phyloP scores from a whole-genome alignment of 1,140 invertebrate species.

The Halesus radiatus region DNA sequence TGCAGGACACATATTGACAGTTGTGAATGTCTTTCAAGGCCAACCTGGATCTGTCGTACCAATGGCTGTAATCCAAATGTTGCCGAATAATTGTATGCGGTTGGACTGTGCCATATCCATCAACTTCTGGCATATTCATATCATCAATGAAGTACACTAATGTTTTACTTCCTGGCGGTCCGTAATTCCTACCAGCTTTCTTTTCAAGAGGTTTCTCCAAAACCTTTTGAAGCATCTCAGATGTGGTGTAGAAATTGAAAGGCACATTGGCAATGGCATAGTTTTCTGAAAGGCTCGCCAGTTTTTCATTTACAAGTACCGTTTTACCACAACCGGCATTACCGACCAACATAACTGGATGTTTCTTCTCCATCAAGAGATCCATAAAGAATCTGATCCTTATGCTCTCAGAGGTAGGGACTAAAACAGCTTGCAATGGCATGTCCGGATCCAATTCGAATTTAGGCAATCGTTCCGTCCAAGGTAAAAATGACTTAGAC shows the following conservation, averaged over 20 bases:
- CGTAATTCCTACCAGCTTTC: slow-evolving; percentile 96
- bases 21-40: slow-evolving; percentile 96
- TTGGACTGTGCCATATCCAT: slow-evolving; percentile 94
- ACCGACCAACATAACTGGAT: slow-evolving; percentile 95
- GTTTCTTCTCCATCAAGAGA: slow-evolving; percentile 86
- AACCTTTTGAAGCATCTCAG: slow-evolving; percentile 95
- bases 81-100: slow-evolving; percentile 96
- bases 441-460: slow-evolving; percentile 94
- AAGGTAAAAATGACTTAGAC: slow-evolving; percentile 89
- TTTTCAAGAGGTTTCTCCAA: slow-evolving; percentile 97
- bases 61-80: slow-evolving; percentile 95
- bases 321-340: slow-evolving; percentile 93
- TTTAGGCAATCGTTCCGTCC: slow-evolving; percentile 89
- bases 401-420: slow-evolving; percentile 95
- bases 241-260: slow-evolving; percentile 97
- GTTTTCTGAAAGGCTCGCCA: slow-evolving; percentile 85
- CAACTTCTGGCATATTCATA: slow-evolving; percentile 98
- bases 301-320: slow-evolving; percentile 88
- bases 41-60: slow-evolving; percentile 94
- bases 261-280: slow-evolving; percentile 92
- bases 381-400: slow-evolving; percentile 92
- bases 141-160: slow-evolving; percentile 98
- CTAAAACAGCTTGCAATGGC: slow-evolving; percentile 91
- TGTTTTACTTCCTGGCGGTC: slow-evolving; percentile 93
- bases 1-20: slow-evolving; percentile 96